These are phyloP conservation scores for Polylopha cassiicola DNA, from an alignment of 2,888 invertebrate genomes.

Conservation along the genomic window DNA sequence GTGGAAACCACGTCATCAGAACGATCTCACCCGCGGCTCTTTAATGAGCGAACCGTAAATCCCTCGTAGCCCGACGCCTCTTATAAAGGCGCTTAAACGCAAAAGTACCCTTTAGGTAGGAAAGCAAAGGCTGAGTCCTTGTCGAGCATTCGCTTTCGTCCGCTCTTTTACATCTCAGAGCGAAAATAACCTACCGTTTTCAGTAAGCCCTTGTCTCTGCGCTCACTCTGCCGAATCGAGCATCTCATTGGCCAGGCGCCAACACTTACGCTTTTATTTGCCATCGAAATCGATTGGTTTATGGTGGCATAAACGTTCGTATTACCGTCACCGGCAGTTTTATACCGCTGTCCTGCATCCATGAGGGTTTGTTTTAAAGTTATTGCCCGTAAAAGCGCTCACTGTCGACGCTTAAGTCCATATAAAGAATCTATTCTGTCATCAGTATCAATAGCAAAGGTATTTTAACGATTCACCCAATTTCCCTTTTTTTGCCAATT, in stretches of 20 bases:
- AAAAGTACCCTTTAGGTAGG: slow-evolving; percentile 55
- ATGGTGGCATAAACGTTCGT: slow-evolving; percentile 59
- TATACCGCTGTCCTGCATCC: slow-evolving; percentile 51
- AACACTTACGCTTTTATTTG: slow-evolving; percentile 62
- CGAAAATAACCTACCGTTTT: slow-evolving; percentile 54
- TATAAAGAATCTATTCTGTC: slow-evolving; percentile 28
- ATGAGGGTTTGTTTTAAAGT: slow-evolving; percentile 53
- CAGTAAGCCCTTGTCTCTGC: slow-evolving; percentile 46
- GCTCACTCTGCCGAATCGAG: slow-evolving; percentile 41
- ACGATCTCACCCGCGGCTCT: slow-evolving; percentile 20
- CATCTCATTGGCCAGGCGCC: slow-evolving; percentile 63
- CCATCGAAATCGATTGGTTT: slow-evolving; percentile 66
- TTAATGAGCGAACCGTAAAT: slow-evolving; percentile 54
- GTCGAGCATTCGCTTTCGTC: slow-evolving; percentile 57
- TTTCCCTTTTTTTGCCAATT: no score
- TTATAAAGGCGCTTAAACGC: slow-evolving; percentile 50
- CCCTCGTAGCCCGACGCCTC: slow-evolving; percentile 40
- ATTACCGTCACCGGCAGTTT: slow-evolving; percentile 59
- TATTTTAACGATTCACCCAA: slow-evolving; percentile 15
- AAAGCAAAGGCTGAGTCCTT: slow-evolving; percentile 60
- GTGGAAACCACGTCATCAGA: slow-evolving; percentile 10
- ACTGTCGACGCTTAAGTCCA: slow-evolving; percentile 39
- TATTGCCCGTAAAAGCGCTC: slow-evolving; percentile 50
- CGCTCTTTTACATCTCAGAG: slow-evolving; percentile 59
- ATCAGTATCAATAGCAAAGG: slow-evolving; percentile 31